These are phyloP conservation scores for Chrysomallon squamiferum DNA, from an alignment of 1,140 invertebrate genomes.

Conservation along the genomic window DNA sequence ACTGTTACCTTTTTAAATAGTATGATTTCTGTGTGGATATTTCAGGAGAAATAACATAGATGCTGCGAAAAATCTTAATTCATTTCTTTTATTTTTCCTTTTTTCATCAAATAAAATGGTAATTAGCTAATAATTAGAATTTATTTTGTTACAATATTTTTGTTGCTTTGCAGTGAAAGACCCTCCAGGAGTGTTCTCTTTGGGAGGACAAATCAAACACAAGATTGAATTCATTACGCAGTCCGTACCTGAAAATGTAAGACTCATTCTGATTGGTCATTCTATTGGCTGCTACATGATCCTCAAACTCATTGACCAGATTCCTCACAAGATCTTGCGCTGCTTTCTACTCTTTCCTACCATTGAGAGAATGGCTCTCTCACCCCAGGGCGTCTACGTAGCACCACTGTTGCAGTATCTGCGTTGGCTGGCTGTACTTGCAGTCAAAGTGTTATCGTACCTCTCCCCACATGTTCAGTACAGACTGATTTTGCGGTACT, in stretches of 20 bases:
- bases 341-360: slow-evolving; percentile 81
- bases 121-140: no score
- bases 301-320: slow-evolving; percentile 71
- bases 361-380: slow-evolving; percentile 77
- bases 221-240: slow-evolving; percentile 79
- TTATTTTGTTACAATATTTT: no score
- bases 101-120: no score
- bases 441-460: slow-evolving; percentile 69
- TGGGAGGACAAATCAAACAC: slow-evolving; percentile 81
- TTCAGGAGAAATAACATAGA: no score
- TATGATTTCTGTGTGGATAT: no score
- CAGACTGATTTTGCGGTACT: slow-evolving; percentile 51
- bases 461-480: slow-evolving; percentile 66
- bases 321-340: slow-evolving; percentile 37
- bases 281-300: slow-evolving; percentile 84
- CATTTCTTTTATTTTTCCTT: no score
- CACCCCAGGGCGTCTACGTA: slow-evolving; percentile 71
- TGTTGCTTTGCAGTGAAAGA: slow-evolving; percentile 31
- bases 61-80: no score
- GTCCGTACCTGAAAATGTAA: slow-evolving; percentile 70
- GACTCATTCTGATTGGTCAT: slow-evolving; percentile 79
- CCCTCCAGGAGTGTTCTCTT: slow-evolving; percentile 68
- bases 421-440: slow-evolving; percentile 66
- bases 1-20: no score
- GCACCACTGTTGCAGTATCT: slow-evolving; percentile 67